Evolutionary conservation across 2,888 invertebrate species (phyloP).

Genomic region (Cataglyphis cursor): DNA sequence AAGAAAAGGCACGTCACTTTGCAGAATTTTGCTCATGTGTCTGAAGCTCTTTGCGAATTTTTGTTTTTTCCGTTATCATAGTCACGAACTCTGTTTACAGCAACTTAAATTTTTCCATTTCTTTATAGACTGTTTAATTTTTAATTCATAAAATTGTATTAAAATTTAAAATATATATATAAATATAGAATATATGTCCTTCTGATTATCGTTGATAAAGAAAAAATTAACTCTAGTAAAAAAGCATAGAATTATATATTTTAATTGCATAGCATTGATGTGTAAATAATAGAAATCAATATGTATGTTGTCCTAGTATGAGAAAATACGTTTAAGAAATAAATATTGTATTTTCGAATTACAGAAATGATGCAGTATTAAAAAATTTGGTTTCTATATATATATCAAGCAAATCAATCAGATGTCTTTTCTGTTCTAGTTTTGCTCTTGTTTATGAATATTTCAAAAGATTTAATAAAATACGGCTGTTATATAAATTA

Average conservation of each 20-base stretch:
- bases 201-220: not conserved
- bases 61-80: constrained; percentile 8
- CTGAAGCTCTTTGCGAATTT: not conserved
- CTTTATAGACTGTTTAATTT: not conserved
- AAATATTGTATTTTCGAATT: not conserved
- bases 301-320: not conserved
- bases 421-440: not conserved
- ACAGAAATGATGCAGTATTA: not conserved
- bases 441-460: not conserved
- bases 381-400: not conserved
- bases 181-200: not conserved
- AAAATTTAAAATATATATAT: not conserved
- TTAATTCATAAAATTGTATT: not conserved
- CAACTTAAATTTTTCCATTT: not conserved
- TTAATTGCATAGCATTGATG: not conserved
- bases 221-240: not conserved
- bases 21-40: constrained; percentile 21
- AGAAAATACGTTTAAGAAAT: not conserved
- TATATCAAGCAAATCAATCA: not conserved
- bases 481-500: not conserved
- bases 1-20: constrained; percentile 34
- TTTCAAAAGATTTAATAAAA: not conserved
- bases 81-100: not conserved
- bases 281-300: constrained; percentile 8
- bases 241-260: not conserved